Conservation (phyloP, 2,797 vertebrate species). For the Poecilia wingei region DNA sequence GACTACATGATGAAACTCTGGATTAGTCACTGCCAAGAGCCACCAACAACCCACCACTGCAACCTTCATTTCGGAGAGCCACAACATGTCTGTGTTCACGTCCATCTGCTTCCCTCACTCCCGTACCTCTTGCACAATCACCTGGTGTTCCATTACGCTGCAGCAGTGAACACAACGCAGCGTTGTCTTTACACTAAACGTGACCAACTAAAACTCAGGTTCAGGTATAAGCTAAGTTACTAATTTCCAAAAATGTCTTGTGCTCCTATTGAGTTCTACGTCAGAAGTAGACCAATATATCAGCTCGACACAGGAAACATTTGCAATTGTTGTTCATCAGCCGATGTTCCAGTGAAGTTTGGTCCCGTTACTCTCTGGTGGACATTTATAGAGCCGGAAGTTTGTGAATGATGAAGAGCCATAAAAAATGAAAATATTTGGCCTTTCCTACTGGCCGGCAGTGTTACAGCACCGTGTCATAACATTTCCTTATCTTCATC, state of each 20-base stretch:
- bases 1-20: not conserved
- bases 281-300: not conserved
- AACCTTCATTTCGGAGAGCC: not conserved
- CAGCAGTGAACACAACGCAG: not conserved
- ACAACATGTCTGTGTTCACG: not conserved
- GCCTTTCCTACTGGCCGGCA: not conserved
- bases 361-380: not conserved
- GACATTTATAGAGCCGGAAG: not conserved
- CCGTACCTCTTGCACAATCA: not conserved
- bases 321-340: not conserved
- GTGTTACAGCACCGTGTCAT: too few species aligned
- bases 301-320: not conserved
- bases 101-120: not conserved
- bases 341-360: not conserved
- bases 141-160: not conserved
- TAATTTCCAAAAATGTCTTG: not conserved
- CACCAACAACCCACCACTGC: not conserved
- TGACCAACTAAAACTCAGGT: slow-evolving; percentile 1
- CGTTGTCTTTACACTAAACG: not conserved
- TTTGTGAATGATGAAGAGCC: not conserved
- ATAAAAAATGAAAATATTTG: not conserved
- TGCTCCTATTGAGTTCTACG: not conserved
- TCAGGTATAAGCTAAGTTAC: not conserved
- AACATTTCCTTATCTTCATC: not conserved
- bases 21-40: not conserved